Evolutionary conservation across 2,113 vertebrate genomes (phyloP).

Genomic region (Oreotrochilus melanogaster): DNA sequence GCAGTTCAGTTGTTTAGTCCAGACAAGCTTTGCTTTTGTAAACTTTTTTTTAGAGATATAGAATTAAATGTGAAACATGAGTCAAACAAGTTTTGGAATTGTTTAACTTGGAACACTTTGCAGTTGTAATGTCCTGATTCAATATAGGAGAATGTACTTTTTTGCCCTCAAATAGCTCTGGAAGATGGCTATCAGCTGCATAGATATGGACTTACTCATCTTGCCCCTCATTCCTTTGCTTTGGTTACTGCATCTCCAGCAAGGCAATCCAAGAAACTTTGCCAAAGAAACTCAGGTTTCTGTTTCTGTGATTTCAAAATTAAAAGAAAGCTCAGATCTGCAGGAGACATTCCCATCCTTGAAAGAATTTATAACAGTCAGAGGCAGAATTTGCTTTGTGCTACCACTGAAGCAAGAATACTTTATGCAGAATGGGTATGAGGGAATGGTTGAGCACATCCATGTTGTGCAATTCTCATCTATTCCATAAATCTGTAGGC

Average conservation of each 20-base stretch:
- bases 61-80: constrained; percentile 66
- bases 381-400: background rate
- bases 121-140: constrained; percentile 42
- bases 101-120: constrained; percentile 56
- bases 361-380: background rate
- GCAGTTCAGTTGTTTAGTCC: constrained; percentile 63
- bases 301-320: constrained; percentile 8
- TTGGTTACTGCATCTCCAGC: constrained; percentile 29
- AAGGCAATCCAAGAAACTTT: background rate
- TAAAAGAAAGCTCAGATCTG: background rate
- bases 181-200: constrained; percentile 44
- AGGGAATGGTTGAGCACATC: background rate
- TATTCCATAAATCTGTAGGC: background rate
- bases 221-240: constrained; percentile 38
- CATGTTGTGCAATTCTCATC: background rate
- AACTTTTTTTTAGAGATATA: constrained; percentile 55
- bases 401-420: background rate
- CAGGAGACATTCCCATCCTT: background rate
- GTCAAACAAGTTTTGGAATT: constrained; percentile 51
- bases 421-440: background rate
- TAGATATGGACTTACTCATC: constrained; percentile 52
- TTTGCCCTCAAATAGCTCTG: constrained; percentile 8
- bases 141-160: constrained; percentile 22
- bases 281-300: background rate
- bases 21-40: constrained; percentile 61